Evolutionary conservation across 2,888 invertebrate genomes (phyloP), one percentile per base, ranked within the genome.

Genomic region (Agrotis clavis): DNA sequence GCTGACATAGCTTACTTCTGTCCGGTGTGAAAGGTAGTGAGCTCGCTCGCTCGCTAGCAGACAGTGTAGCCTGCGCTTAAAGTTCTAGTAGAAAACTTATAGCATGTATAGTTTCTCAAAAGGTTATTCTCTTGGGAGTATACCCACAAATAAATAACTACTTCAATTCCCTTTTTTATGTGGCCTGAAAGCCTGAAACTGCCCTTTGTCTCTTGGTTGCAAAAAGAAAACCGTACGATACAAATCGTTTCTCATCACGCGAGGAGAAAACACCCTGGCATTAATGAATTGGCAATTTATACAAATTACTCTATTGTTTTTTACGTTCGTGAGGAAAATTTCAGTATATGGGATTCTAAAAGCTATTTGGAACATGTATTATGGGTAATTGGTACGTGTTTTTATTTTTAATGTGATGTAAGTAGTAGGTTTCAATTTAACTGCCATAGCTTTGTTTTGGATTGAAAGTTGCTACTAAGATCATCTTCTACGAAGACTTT

Each of bases 241-340:
- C 82, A 84, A 88, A 88, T 87, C 59, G 84, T 66, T 54, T 56
- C 62, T 48, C 63, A 76, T 63, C 88, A 88, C 88, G 88, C 88
- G 60, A 88, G 25, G 53, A 25, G 21, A 57, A 51, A 81, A 79
- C 73, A 82, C 74, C 74, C 63, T 13, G 67, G 59, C 48, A 47
- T 70, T 84, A 85, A 87, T 84, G 79, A 84, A 87, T 87, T 87
- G 80, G 71, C 80, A 80, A 83, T 86, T 83, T 83, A 74, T 74
- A 86, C 79, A 85, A 88, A 88, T 86, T 83, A 86, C 84, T 84
- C 67, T 70, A 70, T 81, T 71, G 74, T 77, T 77, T 66, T 70
- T 59, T 65, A 62, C 11, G 57, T 82, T 62, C 47, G 53, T 57
- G 63, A 13, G 62, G 9, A 54, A 51, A 60, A 63, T 54, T 54